phyloP scores from a whole-genome alignment of 2,888 invertebrate genomes.

The Cenopis cana region DNA sequence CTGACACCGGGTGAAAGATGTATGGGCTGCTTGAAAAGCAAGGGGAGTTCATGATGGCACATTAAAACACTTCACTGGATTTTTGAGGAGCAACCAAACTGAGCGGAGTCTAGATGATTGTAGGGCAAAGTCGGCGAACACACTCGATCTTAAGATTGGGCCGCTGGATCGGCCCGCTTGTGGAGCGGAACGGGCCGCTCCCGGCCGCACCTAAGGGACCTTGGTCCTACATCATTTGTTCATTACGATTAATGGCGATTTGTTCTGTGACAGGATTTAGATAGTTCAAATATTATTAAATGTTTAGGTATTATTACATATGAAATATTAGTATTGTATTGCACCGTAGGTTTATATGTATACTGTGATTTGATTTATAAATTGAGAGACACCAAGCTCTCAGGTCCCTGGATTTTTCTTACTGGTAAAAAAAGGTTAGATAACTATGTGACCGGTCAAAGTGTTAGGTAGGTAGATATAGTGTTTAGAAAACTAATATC shows the following conservation, averaged over 20 bases:
- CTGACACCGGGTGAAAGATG: constrained; percentile 78
- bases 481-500: no score
- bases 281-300: constrained; percentile 22
- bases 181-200: constrained; percentile 73
- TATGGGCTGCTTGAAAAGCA: constrained; percentile 75
- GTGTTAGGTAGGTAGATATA: no score
- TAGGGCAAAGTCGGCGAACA: constrained; percentile 65
- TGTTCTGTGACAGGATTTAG: constrained; percentile 29
- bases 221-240: constrained; percentile 64
- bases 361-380: no score
- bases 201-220: constrained; percentile 72
- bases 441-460: no score
- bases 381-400: no score
- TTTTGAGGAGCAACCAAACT: constrained; percentile 58
- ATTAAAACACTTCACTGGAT: constrained; percentile 17
- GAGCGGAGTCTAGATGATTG: constrained; percentile 64
- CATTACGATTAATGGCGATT: constrained; percentile 56
- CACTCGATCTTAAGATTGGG: constrained; percentile 64
- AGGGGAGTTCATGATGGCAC: constrained; percentile 71
- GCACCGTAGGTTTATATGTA: no score
- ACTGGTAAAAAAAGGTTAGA: no score
- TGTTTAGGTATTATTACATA: neutral
- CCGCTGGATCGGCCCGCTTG: constrained; percentile 58
- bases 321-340: no score
- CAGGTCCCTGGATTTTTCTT: no score